These are phyloP conservation scores for Cataglyphis rosenhaueri DNA, from an alignment of 2,888 invertebrate genomes.

Conservation along the genomic window DNA sequence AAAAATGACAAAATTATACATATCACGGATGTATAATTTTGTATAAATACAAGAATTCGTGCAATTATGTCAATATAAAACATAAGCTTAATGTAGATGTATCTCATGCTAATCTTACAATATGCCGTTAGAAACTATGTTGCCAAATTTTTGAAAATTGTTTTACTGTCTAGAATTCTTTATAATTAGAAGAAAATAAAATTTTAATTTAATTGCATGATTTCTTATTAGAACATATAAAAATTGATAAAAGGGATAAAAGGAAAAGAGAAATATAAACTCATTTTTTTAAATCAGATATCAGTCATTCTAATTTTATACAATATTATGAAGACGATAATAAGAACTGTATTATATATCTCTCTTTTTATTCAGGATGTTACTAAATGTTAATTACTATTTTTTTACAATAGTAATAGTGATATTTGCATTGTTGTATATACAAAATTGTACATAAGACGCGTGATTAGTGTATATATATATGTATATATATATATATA, in stretches of 20 bases:
- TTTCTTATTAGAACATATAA: neutral
- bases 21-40: neutral
- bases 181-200: neutral
- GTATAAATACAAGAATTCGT: neutral
- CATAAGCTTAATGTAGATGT: neutral
- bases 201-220: neutral
- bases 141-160: neutral
- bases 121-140: neutral
- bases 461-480: conserved; percentile 39
- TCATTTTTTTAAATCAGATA: neutral
- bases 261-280: neutral
- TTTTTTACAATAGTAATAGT: conserved; percentile 52
- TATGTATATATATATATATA: neutral
- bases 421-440: conserved; percentile 57
- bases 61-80: neutral
- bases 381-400: conserved; percentile 45
- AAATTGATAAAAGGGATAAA: neutral
- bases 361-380: conserved; percentile 32
- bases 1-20: neutral
- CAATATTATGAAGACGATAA: neutral
- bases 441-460: conserved; percentile 60
- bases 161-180: neutral
- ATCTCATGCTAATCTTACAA: neutral
- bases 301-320: neutral
- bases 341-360: conserved; percentile 1